Percentiles rank a stretch among this genome's conserved stretches.
Conservation (phyloP, 2,888 invertebrate genomes). For the Onthophagus sagittarius region DNA sequence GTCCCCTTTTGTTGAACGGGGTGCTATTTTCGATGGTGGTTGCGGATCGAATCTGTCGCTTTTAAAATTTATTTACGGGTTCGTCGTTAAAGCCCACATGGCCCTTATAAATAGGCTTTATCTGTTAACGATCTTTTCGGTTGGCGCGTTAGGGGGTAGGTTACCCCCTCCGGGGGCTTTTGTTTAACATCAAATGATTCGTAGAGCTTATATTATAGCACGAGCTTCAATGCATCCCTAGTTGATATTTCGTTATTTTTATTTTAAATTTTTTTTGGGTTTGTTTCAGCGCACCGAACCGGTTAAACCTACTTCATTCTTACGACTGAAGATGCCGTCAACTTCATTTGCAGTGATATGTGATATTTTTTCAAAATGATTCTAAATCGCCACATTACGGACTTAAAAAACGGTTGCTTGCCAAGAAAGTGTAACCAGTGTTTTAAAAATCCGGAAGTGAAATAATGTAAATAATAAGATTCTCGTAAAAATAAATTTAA, state of each 20-base stretch:
- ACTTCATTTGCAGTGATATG: conserved; percentile 32
- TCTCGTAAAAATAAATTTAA: not conserved
- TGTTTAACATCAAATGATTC: not conserved
- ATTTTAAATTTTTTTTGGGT: conserved; percentile 19
- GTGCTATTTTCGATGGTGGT: too few relatives aligned
- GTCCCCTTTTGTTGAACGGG: not conserved
- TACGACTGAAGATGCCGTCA: conserved; percentile 3
- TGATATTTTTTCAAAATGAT: conserved; percentile 42
- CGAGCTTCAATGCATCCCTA: not conserved
- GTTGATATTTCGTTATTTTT: not conserved
- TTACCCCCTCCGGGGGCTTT: not conserved
- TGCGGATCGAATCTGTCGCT: not conserved
- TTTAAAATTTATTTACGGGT: not conserved
- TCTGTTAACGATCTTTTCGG: not conserved
- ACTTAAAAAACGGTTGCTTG: not conserved
- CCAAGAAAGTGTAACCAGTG: not conserved
- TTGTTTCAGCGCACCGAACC: conserved; percentile 39
- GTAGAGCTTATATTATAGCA: not conserved
- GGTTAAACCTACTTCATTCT: conserved; percentile 30
- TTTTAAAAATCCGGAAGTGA: not conserved
- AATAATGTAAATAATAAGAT: not conserved
- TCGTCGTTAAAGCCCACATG: not conserved
- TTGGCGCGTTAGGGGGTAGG: not conserved
- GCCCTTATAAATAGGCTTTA: not conserved
- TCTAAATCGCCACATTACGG: conserved; percentile 19